Evolutionary conservation across 2,113 vertebrate genomes (phyloP), one percentile per base, ranked within the genome.

Genomic region (Phrynocephalus versicolor): DNA sequence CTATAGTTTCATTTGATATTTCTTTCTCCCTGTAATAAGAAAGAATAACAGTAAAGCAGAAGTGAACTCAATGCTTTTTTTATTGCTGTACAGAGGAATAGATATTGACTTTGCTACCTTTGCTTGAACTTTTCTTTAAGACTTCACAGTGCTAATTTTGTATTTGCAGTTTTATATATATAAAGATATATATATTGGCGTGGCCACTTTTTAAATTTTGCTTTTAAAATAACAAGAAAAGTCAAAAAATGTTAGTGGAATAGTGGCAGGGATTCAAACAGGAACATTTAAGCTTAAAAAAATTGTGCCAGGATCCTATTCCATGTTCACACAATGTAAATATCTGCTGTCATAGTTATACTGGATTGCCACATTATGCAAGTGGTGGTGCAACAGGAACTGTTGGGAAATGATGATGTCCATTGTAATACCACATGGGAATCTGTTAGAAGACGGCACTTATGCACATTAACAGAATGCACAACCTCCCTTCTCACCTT

Each of bases 91-190:
- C 10, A 86, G 57, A 55, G 73, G 87, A 83, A 85, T 84, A 91
- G 87, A 89, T 78, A 87, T 90, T 89, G 81, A 92, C 90, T 91
- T 92, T 81, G 19, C 3, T 78, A 83, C 0, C 6, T 88, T 81
- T 60, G 15, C 51, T 1, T 74, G 76, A 85, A 85, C 55, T 71
- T 85, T 85, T 79, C 65, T 62, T 30, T 75, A 71, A 18, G 71
- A 23, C 27, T 72, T 15, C 55, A 58, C 55, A 39, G 55, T 60
- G 55, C 51, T 73, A 19, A 39, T 73, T 15, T 73, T 60, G 55
- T 30, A 81, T 81, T 65, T 45, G 62, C 76, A 71, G 71, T 41
- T 73, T 70, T 73, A 23, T 23, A 8, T 37, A 60, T 37, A 60
- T 18, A 9, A 58, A 58, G 14, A 21, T 62, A 23, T 70, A 13